Base-by-base conservation (phyloP, 2,113 vertebrate genomes). In the Melozone crissalis region DNA sequence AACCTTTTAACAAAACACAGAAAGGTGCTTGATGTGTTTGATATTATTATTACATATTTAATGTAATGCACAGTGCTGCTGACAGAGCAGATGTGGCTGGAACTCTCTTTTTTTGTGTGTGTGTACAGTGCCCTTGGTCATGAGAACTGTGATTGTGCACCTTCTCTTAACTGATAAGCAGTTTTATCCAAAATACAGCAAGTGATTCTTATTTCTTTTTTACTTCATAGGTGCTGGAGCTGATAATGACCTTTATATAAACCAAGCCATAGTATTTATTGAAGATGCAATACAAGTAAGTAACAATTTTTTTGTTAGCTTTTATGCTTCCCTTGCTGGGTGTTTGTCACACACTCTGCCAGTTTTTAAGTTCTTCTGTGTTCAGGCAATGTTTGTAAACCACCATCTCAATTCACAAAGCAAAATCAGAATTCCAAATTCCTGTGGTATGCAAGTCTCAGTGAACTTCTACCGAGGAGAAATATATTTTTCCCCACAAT, bases 261-360 rank as follows among this genome's bases (percentile, higher is more conserved):
- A 99, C 41, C 99, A 99, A 95, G 99, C 99, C 6, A 93, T 98
- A 52, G 98, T 99, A 26, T 99, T 99, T 89, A 99, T 99, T 39
- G 99, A 99, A 95, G 99, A 99, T 26, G 99, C 99, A 12, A 98
- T 99, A 94, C 97, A 99, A 97, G 99, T 99, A 92, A 94, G 62
- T 81, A 3, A 18, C 47, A 37, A 11, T 55, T 17, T 7, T 79
- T 86, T 66, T 69, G 12, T 39, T 52, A 35, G 21, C 23, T 66
- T 1, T 65, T 85, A 7, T 15, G 7, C 31, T 47, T 73, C 15
- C 11, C 2, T 0, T 58, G n/a, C 47, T 88, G 67, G 17, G 2
- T 91, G 49, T 73, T 85, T 76, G 44, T 84, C 8, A 18, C 3
- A 3, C 2, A 0, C 46, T 75, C 44, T 54, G 17, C 14, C 47